Evolutionary conservation across 2,797 vertebrate genomes (phyloP).

Genomic region (Channallabes apus): DNA sequence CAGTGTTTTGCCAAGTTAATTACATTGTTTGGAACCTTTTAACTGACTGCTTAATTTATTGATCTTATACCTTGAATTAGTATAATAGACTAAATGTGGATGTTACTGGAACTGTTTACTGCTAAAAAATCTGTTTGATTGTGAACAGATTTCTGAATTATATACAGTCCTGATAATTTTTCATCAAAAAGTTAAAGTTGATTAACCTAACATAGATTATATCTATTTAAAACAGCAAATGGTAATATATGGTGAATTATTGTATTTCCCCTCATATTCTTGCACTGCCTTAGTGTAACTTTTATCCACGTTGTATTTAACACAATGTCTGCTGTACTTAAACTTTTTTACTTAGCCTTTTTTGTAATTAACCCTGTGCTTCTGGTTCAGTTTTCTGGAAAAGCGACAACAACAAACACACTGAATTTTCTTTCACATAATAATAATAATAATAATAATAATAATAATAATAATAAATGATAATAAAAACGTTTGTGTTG

Average conservation of each 20-base stretch:
- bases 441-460: background rate
- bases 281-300: background rate
- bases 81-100: too few species aligned
- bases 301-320: background rate
- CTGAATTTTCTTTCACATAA: background rate
- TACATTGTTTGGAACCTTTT: background rate
- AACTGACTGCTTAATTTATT: background rate
- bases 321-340: background rate
- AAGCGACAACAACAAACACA: too few species aligned
- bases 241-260: background rate
- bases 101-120: background rate
- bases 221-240: background rate
- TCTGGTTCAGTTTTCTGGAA: background rate
- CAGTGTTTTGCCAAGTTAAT: background rate
- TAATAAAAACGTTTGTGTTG: background rate
- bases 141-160: background rate
- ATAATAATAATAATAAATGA: background rate
- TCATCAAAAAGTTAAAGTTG: background rate
- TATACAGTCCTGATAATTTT: background rate
- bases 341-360: background rate
- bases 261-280: background rate
- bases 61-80: background rate
- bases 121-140: background rate
- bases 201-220: background rate
- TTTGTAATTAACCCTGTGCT: background rate